Base-by-base conservation (phyloP, 1,140 invertebrate genomes). In the Luehdorfia chinensis region DNA sequence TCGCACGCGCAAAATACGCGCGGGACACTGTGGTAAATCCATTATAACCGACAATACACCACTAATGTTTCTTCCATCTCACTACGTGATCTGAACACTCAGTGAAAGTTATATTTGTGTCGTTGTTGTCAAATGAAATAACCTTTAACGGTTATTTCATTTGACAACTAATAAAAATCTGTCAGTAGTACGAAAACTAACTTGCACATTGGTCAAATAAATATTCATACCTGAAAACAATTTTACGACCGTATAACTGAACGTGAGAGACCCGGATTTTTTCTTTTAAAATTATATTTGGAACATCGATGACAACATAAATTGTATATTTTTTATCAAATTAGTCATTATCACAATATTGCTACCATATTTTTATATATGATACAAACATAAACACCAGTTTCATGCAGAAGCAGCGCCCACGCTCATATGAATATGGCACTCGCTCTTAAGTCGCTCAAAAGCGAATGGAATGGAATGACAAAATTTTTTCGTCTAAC, bases 41-140 rank as follows among this genome's bases (percentile, higher is more conserved):
- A 64, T 60, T 60, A 50, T 50, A 50, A 49, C 44, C 41, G 44
- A 59, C 53, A 61, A 66, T 59, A 56, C 48, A 49, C 45, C 46
- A 49, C 50, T 59, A 56, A 66, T 63, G 52, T 56, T 54, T 58
- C 47, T 44, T 46, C 54, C 46, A 49, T 39, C 48, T 30, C 14
- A 28, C 55, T 59, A 62, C 63, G 51, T 57, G 59, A 57, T 57
- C 55, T 28, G 30, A 54, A 52, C 59, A 53, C n/a, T n/a, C 52
- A 67, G 65, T 67, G 65, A 67, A 67, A 67, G 65, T 67, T 51
- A 59, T 54, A 61, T 50, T 55, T 36, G 41, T 33, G 13, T 41
- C 37, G 31, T 47, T 57, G 55, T 55, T 55, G 46, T 51, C 48
- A 49, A 51, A 49, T 54, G 44, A 43, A 50, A 48, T 27, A 51